These are phyloP conservation scores for Eupleurogrammus muticus DNA, from an alignment of 2,797 vertebrate species.

Conservation along the genomic window DNA sequence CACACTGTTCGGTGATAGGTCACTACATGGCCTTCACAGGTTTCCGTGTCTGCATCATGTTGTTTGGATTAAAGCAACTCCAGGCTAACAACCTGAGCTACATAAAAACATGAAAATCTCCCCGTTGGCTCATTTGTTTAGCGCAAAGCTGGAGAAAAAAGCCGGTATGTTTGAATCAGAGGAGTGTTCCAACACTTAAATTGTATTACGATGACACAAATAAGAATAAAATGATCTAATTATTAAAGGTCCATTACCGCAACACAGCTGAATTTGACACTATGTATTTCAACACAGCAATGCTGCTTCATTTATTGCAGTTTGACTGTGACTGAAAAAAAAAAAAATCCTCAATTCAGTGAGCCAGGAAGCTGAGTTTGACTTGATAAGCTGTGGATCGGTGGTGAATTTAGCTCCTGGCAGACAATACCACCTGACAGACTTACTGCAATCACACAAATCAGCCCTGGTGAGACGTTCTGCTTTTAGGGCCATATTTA, in stretches of 20 bases:
- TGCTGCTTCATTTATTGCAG: conserved; percentile 21
- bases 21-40: conserved; percentile 8
- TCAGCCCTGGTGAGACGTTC: conserved; percentile 60
- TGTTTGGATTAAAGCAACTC: conserved; percentile 22
- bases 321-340: conserved; percentile 24
- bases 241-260: background rate
- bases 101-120: conserved; percentile 56
- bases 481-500: conserved; percentile 49
- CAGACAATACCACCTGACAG: conserved; percentile 53
- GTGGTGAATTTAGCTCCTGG: conserved; percentile 52
- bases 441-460: conserved; percentile 59
- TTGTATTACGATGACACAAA: no score
- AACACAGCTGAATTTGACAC: conserved; percentile 8
- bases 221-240: conserved; percentile 10
- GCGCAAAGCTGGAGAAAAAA: conserved; percentile 55
- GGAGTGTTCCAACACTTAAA: no score
- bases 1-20: conserved; percentile 17
- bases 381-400: conserved; percentile 50
- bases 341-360: conserved; percentile 17
- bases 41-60: conserved; percentile 9
- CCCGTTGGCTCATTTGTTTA: conserved; percentile 56
- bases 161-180: conserved; percentile 47
- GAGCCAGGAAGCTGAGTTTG: conserved; percentile 47
- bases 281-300: conserved; percentile 33
- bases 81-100: conserved; percentile 24